Base-by-base conservation (phyloP, 2,113 vertebrate species). In the Equus quagga region DNA sequence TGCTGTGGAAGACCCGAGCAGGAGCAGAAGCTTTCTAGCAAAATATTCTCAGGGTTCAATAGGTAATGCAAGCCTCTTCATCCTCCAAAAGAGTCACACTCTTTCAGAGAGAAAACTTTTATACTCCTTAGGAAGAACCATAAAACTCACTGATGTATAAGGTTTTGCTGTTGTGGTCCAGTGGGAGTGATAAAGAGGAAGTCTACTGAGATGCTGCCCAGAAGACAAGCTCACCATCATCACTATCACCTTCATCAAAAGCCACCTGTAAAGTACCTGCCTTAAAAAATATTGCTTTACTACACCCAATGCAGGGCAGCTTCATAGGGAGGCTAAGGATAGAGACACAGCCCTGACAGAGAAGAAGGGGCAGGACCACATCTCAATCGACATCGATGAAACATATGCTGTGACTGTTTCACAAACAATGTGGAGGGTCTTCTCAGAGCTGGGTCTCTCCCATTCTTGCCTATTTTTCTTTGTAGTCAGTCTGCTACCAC, bases 181-280 rank as follows among this genome's bases (percentile, higher is more conserved):
- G 19, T 11, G 31, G 54, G 44, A 36, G 49, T 4, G 26, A 65
- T 12, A 19, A 21, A 65, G 23, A 84, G 21, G 13, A 85, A 88
- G 14, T 60, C 73, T n/a, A 44, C 19, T 2, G 4, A 78, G 9
- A 60, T 41, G 6, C 19, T 19, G 1, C 54, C 62, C 24, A 19
- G 19, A 46, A 84, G 33, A 7, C 44, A 94, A 8, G 19, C 24
- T 31, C n/a, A 56, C 65, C 51, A 11, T 67, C 44, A 54, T 17
- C 87, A 60, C 56, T 14, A 41, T 73, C 17, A 51, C 28, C 33
- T n/a, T 83, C 24, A 91, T 80, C 80, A 83, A 96, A 94, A 75
- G 26, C 69, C 72, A 69, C 31, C 23, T 90, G 23, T 9, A 41
- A 80, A 64, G 28, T 15, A 10, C 6, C 31, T 75, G 18, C 58